Evolutionary conservation across 2,888 invertebrate species (phyloP).

Genomic region (Amorpha juglandis): DNA sequence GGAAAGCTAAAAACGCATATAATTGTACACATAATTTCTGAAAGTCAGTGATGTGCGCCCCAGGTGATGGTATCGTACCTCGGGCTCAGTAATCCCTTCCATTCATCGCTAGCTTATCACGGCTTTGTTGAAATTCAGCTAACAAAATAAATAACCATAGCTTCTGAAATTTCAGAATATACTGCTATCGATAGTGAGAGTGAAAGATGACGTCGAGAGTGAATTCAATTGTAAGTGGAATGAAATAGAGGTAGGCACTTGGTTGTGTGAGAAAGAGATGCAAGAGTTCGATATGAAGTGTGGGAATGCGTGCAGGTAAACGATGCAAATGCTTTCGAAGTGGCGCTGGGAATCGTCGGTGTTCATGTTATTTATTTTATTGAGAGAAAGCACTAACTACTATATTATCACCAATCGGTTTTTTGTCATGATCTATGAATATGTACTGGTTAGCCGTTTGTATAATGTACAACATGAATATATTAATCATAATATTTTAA

Average conservation of each 20-base stretch:
- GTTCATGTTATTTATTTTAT: conserved; percentile 13
- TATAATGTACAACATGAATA: too few relatives aligned
- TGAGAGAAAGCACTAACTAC: not conserved
- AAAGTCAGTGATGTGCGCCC: too few relatives aligned
- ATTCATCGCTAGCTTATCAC: too few relatives aligned
- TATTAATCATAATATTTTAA: too few relatives aligned
- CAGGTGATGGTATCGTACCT: too few relatives aligned
- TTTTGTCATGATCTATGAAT: not conserved
- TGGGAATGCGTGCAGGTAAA: conserved; percentile 78
- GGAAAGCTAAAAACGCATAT: too few relatives aligned
- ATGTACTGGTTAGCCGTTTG: too few relatives aligned
- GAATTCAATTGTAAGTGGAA: conserved; percentile 52
- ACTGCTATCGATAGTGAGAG: conserved; percentile 77
- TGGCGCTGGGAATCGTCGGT: conserved; percentile 38
- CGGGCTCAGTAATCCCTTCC: too few relatives aligned
- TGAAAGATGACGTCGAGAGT: conserved; percentile 79
- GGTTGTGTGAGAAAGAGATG: conserved; percentile 49
- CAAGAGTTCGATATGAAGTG: conserved; percentile 56
- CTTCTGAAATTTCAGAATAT: conserved; percentile 53
- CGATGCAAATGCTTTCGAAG: conserved; percentile 59
- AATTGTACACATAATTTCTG: too few relatives aligned
- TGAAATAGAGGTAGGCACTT: conserved; percentile 38
- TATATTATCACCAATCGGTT: too few relatives aligned
- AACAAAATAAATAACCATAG: not conserved
- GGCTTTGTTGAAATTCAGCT: too few relatives aligned